Evolutionary conservation across 2,113 vertebrate species (phyloP), one percentile per base, ranked within the genome.

Genomic region (Megaceryle torquata): DNA sequence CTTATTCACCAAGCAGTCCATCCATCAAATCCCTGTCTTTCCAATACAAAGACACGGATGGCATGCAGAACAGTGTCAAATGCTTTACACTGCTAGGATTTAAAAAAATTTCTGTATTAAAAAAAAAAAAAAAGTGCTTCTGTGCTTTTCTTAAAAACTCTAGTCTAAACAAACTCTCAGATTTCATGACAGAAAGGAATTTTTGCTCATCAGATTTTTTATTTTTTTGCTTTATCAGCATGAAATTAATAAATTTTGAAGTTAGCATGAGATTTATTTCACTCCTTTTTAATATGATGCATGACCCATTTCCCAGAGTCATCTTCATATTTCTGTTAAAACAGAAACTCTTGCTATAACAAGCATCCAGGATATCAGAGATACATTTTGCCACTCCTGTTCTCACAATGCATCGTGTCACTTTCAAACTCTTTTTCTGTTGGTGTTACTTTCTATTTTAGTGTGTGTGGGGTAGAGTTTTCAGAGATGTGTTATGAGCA

Each of bases 371-470:
- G 11, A 56, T 31, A 7, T 0, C 35, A 6, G 2, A 11, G 43
- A 13, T n/a, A 56, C 0, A 5, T 60, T 93, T 82, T 76, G 8
- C 15, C 10, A n/a, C 3, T 4, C 7, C 2, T 7, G 4, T 54
- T 69, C 35, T 89, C 1, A 0, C 2, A 88, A 24, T 0, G 0
- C 7, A 20, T 25, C 1, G 25, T 41, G 19, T 37, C 10, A 17
- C 39, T 75, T 91, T 79, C 24, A 76, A 69, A 65, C 6, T 25
- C 44, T 65, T 65, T 6, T 48, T 90, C 28, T 79, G 3, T 44
- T 70, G 11, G 13, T 75, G 9, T 71, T 33, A 16, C 5, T 82
- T 78, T 57, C 28, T 68, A 3, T 25, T 87, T 78, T 59, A 61
- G 7, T 4, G 4, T 59, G 22, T 0, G 2, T 4, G 9, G 15